These are phyloP conservation scores for Chromobotia macracanthus DNA, from an alignment of 2,797 vertebrate genomes.

Conservation along the genomic window DNA sequence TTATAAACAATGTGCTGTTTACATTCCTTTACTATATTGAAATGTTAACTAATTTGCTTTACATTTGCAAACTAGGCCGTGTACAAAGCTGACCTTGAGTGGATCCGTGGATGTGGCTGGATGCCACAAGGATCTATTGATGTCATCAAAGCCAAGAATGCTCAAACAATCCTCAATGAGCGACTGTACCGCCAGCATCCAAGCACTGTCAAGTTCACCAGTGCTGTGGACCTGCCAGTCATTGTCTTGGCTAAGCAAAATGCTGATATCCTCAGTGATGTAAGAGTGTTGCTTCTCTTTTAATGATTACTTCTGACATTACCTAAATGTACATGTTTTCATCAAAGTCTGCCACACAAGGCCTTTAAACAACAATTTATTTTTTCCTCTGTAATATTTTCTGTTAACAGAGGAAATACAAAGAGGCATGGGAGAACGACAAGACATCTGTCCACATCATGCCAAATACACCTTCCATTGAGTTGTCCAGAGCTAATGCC, in stretches of 20 bases:
- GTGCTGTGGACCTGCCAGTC: constrained; percentile 84
- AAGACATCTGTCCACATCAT: constrained; percentile 85
- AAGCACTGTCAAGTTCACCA: constrained; percentile 87
- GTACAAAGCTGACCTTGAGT: constrained; percentile 92
- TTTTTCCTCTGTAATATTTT: background rate
- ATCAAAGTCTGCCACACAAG: constrained; percentile 48
- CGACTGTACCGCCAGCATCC: constrained; percentile 87
- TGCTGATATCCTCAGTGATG: constrained; percentile 85
- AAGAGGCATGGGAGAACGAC: constrained; percentile 91
- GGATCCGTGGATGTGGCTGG: constrained; percentile 95
- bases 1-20: constrained; percentile 8
- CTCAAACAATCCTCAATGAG: constrained; percentile 87
- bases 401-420: constrained; percentile 85
- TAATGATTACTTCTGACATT: background rate
- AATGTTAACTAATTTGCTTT: constrained; percentile 12
- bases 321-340: background rate
- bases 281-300: constrained; percentile 66
- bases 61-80: constrained; percentile 75
- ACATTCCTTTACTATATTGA: background rate
- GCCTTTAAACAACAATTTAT: constrained; percentile 4
- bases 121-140: constrained; percentile 85
- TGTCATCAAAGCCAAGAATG: constrained; percentile 85
- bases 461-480: constrained; percentile 83
- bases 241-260: constrained; percentile 90
- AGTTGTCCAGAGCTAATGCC: constrained; percentile 87